Evolutionary conservation across 2,888 invertebrate genomes (phyloP), one percentile per base, ranked within the genome.

Genomic region (Argynnis bischoffii): DNA sequence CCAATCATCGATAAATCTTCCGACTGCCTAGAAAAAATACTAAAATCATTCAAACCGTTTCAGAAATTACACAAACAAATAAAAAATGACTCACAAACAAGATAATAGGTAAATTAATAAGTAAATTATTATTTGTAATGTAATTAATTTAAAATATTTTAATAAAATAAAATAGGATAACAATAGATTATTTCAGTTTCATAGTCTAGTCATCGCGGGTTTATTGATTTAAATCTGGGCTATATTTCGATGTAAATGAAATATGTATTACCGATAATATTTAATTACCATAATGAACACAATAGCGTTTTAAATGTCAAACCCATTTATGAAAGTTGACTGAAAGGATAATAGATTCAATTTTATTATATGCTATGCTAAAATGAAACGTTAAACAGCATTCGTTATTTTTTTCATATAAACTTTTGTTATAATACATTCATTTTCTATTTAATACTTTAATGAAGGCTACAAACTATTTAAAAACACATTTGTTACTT

Each of bases 261-360:
- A 71, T 72, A 72, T 67, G 63, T 66, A 64, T 67, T 69, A 26
- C 63, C 64, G 63, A 72, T 70, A 65, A 65, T 69, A 63, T 67
- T 69, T 63, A 70, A 69, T 67, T 67, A 70, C 65, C 41, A 65
- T 69, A 71, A 67, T 67, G 55, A 67, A 63, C 71, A 54, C 53
- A 56, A 57, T 64, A 46, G 55, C 61, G 55, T 64, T 66, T 63
- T 67, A 60, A 71, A 66, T 56, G 60, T 64, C 69, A 66, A 61
- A 64, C 50, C 51, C 65, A 69, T 69, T 69, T 63, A 63, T 63
- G 46, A 64, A 59, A 69, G 51, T 63, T 59, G 69, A 67, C 64
- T 56, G 61, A 69, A 55, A 61, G 56, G 55, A 57, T 57, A 57
- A 61, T 64, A 41, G 35, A 2, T 48, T 41, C 50, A 68, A 63